These are phyloP conservation scores for Polyommatus icarus DNA, from an alignment of 2,888 invertebrate species.

Conservation along the genomic window DNA sequence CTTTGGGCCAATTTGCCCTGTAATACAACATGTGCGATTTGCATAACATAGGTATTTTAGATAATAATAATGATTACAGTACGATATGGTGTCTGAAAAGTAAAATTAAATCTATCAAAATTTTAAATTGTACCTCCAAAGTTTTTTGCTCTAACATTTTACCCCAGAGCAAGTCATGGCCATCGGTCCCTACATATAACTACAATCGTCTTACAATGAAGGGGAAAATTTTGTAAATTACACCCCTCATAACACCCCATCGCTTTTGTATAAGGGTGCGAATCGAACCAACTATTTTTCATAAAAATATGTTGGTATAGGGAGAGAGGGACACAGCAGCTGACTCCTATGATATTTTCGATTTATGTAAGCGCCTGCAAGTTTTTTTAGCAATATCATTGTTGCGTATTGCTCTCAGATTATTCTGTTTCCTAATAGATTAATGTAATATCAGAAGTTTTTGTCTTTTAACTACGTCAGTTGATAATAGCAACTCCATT, in stretches of 20 bases:
- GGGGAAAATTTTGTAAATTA: conserved; percentile 71
- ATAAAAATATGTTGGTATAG: conserved; percentile 39
- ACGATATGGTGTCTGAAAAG: no score
- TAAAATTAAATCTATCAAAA: neutral
- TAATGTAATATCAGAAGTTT: no score
- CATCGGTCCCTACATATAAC: conserved; percentile 58
- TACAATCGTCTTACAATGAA: conserved; percentile 69
- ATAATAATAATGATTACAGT: neutral
- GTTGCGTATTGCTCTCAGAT: neutral
- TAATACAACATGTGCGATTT: no score
- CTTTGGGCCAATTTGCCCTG: neutral
- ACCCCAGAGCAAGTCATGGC: conserved; percentile 62
- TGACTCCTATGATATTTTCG: neutral
- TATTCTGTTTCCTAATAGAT: neutral
- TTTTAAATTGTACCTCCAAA: conserved; percentile 2
- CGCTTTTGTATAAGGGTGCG: conserved; percentile 59
- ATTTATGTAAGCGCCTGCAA: conserved; percentile 30
- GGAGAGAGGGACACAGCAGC: neutral
- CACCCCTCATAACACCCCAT: conserved; percentile 66
- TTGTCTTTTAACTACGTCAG: no score
- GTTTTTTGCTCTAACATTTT: conserved; percentile 32
- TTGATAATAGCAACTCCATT: no score
- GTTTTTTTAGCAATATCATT: conserved; percentile 26
- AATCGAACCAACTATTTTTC: conserved; percentile 42
- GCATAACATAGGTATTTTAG: no score